Evolutionary conservation across 2,113 vertebrate genomes (phyloP).

Genomic region (Condylura cristata): DNA sequence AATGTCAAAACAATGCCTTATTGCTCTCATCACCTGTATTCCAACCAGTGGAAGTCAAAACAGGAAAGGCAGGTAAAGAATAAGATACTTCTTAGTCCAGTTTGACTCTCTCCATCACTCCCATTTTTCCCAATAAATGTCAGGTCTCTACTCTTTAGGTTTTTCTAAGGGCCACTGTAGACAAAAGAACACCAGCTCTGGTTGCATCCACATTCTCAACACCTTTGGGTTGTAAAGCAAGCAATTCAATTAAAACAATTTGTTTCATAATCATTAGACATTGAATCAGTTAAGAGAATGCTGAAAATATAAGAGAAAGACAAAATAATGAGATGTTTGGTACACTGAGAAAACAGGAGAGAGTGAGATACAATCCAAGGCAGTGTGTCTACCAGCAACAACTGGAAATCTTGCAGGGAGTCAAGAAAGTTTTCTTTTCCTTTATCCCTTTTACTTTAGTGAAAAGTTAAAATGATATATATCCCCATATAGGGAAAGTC

Average conservation of each 20-base stretch:
- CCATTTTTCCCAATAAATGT: neutral
- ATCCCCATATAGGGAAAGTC: neutral
- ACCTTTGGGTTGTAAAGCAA: neutral
- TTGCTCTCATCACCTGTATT: neutral
- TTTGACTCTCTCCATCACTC: neutral
- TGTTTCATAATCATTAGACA: neutral
- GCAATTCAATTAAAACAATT: neutral
- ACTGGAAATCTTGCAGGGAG: neutral
- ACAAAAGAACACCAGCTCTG: neutral
- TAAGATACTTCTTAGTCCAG: conserved; percentile 1
- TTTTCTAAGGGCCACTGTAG: neutral
- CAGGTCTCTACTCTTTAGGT: neutral
- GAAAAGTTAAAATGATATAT: neutral
- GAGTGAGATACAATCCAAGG: neutral
- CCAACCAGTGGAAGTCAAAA: conserved; percentile 29
- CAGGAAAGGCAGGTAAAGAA: neutral
- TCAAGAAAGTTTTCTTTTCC: conserved; percentile 22
- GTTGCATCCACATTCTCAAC: neutral
- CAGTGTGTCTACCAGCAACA: neutral
- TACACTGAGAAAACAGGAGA: conserved; percentile 4
- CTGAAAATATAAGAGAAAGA: conserved; percentile 36
- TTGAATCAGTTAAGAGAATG: neutral
- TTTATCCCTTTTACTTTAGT: neutral
- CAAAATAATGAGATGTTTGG: conserved; percentile 25
- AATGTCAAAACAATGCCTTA: conserved; percentile 33